Evolutionary conservation across 2,888 invertebrate genomes (phyloP).

Genomic region (Meandrusa payeni): DNA sequence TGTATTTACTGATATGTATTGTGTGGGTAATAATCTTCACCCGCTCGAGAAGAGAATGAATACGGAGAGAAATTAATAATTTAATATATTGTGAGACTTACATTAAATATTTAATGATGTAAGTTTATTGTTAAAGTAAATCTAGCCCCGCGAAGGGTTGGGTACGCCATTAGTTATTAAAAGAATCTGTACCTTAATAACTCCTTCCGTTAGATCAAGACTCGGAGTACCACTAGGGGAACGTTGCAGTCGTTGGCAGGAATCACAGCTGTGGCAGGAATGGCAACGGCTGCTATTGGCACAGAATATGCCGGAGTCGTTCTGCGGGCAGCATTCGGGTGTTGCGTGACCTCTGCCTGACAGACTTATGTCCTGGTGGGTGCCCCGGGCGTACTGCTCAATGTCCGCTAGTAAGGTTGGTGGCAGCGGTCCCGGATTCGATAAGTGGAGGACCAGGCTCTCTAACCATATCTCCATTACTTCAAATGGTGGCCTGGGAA

Average conservation of each 20-base stretch:
- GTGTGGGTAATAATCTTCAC: too few relatives aligned
- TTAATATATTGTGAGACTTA: too few relatives aligned
- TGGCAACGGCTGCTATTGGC: conserved; percentile 20
- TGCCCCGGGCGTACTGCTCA: conserved; percentile 79
- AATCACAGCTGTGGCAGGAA: conserved; percentile 8
- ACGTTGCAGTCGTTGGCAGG: conserved; percentile 21
- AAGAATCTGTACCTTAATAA: conserved; percentile 41
- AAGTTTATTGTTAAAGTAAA: too few relatives aligned
- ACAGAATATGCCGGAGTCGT: conserved; percentile 30
- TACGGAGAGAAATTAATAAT: too few relatives aligned
- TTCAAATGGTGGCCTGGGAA: conserved; percentile 92
- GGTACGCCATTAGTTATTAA: too few relatives aligned
- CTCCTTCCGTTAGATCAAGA: conserved; percentile 29
- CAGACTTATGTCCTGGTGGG: conserved; percentile 49
- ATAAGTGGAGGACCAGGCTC: conserved; percentile 86
- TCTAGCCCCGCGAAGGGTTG: too few relatives aligned
- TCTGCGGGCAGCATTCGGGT: conserved; percentile 39
- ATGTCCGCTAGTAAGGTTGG: conserved; percentile 87
- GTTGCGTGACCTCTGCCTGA: conserved; percentile 80
- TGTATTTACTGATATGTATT: too few relatives aligned
- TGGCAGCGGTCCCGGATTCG: conserved; percentile 83
- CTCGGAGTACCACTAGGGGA: conserved; percentile 27
- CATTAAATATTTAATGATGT: too few relatives aligned
- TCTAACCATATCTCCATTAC: conserved; percentile 94
- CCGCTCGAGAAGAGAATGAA: too few relatives aligned